Percentiles rank a stretch among this genome's conserved stretches.
Conservation (phyloP, 2,797 vertebrate genomes). For the Fistularia tabacaria region DNA sequence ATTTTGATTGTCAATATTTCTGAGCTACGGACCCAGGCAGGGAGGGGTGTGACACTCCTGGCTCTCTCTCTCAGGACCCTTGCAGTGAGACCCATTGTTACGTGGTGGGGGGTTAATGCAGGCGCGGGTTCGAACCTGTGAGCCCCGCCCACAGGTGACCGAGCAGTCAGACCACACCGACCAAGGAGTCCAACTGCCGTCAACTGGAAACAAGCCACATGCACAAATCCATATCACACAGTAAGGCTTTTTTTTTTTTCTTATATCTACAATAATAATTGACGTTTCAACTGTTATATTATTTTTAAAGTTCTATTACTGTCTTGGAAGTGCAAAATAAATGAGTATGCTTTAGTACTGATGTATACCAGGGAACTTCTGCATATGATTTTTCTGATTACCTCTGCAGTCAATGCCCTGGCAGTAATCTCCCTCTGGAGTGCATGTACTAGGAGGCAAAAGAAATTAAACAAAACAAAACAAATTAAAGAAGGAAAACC, state of each 20-base stretch:
- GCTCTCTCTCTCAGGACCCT: slow-evolving; percentile 69
- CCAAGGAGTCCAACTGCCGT: slow-evolving; percentile 83
- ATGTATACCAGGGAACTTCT: too few relatives aligned
- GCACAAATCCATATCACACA: neutral
- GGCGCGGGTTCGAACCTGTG: slow-evolving; percentile 75
- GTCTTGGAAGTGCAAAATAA: too few relatives aligned
- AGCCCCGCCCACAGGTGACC: slow-evolving; percentile 76
- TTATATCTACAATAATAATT: neutral
- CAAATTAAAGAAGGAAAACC: neutral
- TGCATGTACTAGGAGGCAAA: slow-evolving; percentile 77
- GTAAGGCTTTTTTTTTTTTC: neutral
- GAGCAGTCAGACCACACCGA: slow-evolving; percentile 87
- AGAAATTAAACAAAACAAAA: too few relatives aligned
- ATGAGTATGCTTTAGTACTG: too few relatives aligned
- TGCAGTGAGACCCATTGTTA: slow-evolving; percentile 71
- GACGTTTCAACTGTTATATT: too few relatives aligned
- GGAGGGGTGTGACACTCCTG: slow-evolving; percentile 67
- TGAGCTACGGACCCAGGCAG: slow-evolving; percentile 68
- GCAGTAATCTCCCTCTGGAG: slow-evolving; percentile 84
- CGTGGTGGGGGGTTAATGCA: slow-evolving; percentile 78
- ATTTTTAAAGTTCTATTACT: too few relatives aligned
- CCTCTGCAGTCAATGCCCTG: slow-evolving; percentile 79
- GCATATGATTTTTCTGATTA: slow-evolving; percentile 42
- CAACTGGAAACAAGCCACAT: slow-evolving; percentile 59
- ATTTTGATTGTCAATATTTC: neutral